phyloP scores from a whole-genome alignment of 2,888 invertebrate genomes.

The Sphinx pinastri region DNA sequence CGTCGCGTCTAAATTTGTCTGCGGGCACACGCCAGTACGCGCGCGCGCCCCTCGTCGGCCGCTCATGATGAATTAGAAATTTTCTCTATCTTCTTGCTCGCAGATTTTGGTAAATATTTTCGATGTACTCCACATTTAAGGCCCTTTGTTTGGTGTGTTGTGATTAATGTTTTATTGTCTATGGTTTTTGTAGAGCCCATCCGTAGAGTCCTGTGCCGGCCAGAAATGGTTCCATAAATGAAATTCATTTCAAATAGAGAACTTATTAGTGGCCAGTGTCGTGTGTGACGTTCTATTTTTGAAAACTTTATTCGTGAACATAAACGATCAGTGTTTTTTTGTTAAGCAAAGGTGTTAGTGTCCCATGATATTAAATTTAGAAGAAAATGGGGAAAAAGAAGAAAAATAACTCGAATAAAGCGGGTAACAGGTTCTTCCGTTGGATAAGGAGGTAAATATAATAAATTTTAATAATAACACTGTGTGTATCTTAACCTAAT shows the following conservation, averaged over 20 bases:
- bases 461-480: constrained; percentile 24
- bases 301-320: constrained; percentile 43
- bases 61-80: constrained; percentile 54
- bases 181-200: constrained; percentile 58
- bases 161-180: constrained; percentile 44
- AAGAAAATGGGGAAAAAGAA: constrained; percentile 78
- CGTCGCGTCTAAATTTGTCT: constrained; percentile 76
- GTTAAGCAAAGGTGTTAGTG: constrained; percentile 53
- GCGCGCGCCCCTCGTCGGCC: constrained; percentile 69
- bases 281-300: constrained; percentile 46
- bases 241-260: constrained; percentile 53
- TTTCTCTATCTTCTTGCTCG: constrained; percentile 44
- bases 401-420: constrained; percentile 71
- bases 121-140: constrained; percentile 25
- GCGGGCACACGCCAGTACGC: constrained; percentile 77
- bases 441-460: constrained; percentile 76
- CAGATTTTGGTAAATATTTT: constrained; percentile 62
- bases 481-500: constrained; percentile 38
- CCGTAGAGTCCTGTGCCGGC: constrained; percentile 68
- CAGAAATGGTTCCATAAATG: constrained; percentile 55
- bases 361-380: constrained; percentile 51
- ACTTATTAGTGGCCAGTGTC: constrained; percentile 50
- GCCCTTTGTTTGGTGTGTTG: constrained; percentile 37
- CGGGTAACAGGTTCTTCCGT: constrained; percentile 75
- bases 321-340: constrained; percentile 49